Evolutionary conservation across 1,140 invertebrate genomes (phyloP), one percentile per base, ranked within the genome.

Genomic region (Listronotus bonariensis): DNA sequence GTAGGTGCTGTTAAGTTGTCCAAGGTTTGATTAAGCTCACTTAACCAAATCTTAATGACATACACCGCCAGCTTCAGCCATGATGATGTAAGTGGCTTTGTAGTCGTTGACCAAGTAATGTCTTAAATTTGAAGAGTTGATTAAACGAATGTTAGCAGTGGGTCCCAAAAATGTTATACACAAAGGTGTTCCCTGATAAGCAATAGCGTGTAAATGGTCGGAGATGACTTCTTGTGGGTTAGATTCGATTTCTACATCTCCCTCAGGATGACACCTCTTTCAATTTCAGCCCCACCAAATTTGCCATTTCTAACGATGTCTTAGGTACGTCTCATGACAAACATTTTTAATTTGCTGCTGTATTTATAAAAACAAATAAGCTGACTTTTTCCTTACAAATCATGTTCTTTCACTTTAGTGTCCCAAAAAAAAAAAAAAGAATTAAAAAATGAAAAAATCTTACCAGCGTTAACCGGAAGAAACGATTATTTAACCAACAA

Each of bases 221-320:
- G 99, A 99, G 6, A 99, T 96, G 57, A 99, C 97, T 82, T 99
- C 98, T 81, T 99, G 97, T 14, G 99, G 83, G 79, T 99, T 99
- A 65, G 94, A 97, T 79, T 99, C 97, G 15, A 99, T 95, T 80
- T 99, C 96, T 81, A 99, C 96, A 96, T 99, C n/a, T n/a, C n/a
- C n/a, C n/a, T n/a, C n/a, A n/a, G n/a, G n/a, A n/a, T n/a, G n/a
- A n/a, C n/a, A n/a, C n/a, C n/a, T n/a, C n/a, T n/a, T n/a, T n/a
- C n/a, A n/a, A n/a, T n/a, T n/a, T n/a, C n/a, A n/a, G n/a, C 99
- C 83, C 92, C 90, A 54, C 93, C 94, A 65, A 99, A 87, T 76
- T 92, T 97, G 17, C 96, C 98, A 81, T 99, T 98, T 78, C 97
- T 92, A 61, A 98, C 89, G 73, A 99, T 99, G 77, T 99, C 98